Percentiles rank a stretch among this genome's conserved stretches.
Conservation (phyloP, 2,888 invertebrate genomes). For the Scaptodrosophila latifasciaeformis region DNA sequence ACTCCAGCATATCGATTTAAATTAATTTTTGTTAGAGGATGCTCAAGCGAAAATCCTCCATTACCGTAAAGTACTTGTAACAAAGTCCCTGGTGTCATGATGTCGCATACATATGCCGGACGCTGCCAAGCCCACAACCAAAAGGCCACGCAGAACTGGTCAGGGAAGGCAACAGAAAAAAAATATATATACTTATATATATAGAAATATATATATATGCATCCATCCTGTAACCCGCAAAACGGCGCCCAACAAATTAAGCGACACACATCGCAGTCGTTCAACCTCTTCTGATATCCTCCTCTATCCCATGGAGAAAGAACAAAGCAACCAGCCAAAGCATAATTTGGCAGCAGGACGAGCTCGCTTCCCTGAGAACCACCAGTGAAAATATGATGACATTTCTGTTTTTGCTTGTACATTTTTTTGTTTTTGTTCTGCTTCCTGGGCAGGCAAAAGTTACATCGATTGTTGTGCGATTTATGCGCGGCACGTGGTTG, state of each 20-base stretch:
- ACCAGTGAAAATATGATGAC: slow-evolving; percentile 62
- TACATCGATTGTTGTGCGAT: slow-evolving; percentile 62
- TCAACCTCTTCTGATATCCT: slow-evolving; percentile 2
- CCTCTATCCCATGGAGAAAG: slow-evolving; percentile 6
- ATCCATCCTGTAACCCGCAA: slow-evolving; percentile 17
- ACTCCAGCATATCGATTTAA: slow-evolving; percentile 73
- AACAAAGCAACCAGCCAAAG: slow-evolving; percentile 26
- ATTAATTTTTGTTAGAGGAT: slow-evolving; percentile 75
- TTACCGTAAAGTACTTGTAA: slow-evolving; percentile 74
- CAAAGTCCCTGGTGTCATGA: slow-evolving; percentile 67
- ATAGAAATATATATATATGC: no score
- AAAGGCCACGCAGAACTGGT: slow-evolving; percentile 3
- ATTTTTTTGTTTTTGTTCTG: neutral
- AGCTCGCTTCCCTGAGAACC: slow-evolving; percentile 10
- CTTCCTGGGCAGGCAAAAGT: slow-evolving; percentile 47
- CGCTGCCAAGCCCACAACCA: slow-evolving; percentile 27
- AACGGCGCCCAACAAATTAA: slow-evolving; percentile 69
- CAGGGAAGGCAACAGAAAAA: slow-evolving; percentile 19
- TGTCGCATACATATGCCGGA: slow-evolving; percentile 57
- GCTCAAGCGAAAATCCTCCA: slow-evolving; percentile 75
- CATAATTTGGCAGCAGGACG: slow-evolving; percentile 30
- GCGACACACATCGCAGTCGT: slow-evolving; percentile 44
- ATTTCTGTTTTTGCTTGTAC: slow-evolving; percentile 39
- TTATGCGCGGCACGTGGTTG: slow-evolving; percentile 72
- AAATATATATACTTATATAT: no score